Percentiles rank a stretch among this genome's conserved stretches.
phyloP scores from a whole-genome alignment of 2,113 vertebrate species.

The Neomonachus schauinslandi region DNA sequence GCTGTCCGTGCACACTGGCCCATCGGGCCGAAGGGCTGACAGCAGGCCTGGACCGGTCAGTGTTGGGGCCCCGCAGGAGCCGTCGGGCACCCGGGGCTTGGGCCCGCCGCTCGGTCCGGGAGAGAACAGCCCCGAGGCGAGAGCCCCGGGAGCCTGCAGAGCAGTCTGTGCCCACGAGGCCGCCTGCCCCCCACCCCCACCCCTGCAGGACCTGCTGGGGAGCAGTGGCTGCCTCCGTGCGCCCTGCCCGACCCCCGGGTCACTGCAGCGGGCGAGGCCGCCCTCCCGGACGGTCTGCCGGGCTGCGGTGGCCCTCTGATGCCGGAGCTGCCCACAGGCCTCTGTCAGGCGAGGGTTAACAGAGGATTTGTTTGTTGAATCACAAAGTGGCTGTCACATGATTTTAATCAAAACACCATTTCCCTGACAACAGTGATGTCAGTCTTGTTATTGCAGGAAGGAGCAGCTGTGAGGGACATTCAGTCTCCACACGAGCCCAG shows the following conservation, averaged over 20 bases:
- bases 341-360: conserved; percentile 67
- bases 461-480: conserved; percentile 82
- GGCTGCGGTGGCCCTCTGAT: background rate
- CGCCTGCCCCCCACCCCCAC: accelerated
- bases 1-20: background rate
- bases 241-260: background rate
- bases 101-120: background rate
- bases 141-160: background rate
- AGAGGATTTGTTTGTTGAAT: conserved; percentile 79
- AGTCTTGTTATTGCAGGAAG: conserved; percentile 83
- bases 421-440: conserved; percentile 84
- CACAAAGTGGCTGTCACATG: conserved; percentile 76
- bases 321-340: background rate
- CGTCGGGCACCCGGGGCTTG: background rate
- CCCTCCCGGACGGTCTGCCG: accelerated
- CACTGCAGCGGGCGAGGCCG: background rate
- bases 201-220: background rate
- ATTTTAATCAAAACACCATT: conserved; percentile 84
- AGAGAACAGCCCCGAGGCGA: background rate
- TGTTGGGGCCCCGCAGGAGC: background rate
- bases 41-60: background rate
- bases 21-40: background rate
- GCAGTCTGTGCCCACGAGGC: background rate
- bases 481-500: conserved; percentile 59
- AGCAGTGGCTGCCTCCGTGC: background rate